phyloP scores from a whole-genome alignment of 1,140 invertebrate species.

The Formica exsecta region DNA sequence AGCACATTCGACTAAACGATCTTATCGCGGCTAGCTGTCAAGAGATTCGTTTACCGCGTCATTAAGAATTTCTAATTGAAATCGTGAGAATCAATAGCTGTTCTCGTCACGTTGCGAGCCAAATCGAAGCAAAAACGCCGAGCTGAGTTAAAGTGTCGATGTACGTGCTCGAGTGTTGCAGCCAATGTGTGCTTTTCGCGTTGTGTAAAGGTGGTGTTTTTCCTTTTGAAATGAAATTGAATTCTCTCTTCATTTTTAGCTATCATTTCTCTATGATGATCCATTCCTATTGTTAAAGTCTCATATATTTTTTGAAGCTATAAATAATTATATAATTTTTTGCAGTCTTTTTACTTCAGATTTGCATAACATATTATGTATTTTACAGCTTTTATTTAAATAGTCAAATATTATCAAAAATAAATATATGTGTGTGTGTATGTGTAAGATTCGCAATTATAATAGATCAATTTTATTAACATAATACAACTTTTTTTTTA shows the following conservation, averaged over 20 bases:
- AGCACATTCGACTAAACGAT: slow-evolving; percentile 1
- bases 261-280: background rate
- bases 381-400: background rate
- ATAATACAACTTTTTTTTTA: background rate
- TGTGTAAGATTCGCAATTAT: background rate
- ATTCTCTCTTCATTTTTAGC: background rate
- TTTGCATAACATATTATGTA: background rate
- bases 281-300: background rate
- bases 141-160: slow-evolving; percentile 30
- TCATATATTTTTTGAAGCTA: background rate
- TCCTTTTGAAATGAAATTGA: background rate
- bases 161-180: slow-evolving; percentile 51
- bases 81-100: slow-evolving; percentile 45
- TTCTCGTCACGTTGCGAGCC: slow-evolving; percentile 12
- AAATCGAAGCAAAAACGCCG: slow-evolving; percentile 45
- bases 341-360: background rate
- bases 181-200: background rate
- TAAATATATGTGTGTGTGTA: background rate
- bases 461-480: background rate
- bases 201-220: background rate
- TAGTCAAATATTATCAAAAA: background rate
- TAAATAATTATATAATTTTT: slow-evolving; percentile 8
- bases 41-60: slow-evolving; percentile 35
- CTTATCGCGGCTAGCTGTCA: slow-evolving; percentile 20
- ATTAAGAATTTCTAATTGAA: slow-evolving; percentile 63